Evolutionary conservation across 2,888 invertebrate genomes (phyloP).

Genomic region (Drosophila setosimentum): DNA sequence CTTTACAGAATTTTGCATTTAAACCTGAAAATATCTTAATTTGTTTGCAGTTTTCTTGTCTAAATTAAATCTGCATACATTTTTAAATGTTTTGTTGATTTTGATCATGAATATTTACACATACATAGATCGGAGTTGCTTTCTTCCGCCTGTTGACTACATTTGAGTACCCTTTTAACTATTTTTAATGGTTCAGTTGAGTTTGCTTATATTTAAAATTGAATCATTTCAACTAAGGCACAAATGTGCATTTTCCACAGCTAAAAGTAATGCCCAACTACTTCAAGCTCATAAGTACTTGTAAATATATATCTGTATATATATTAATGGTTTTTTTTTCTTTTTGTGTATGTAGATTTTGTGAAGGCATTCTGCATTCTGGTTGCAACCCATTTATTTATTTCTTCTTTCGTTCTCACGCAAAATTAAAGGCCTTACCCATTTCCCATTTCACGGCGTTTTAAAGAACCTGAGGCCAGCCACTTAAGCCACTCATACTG

Average conservation of each 20-base stretch:
- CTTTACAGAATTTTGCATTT: background rate
- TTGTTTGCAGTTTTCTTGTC: background rate
- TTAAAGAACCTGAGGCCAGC: conserved; percentile 38
- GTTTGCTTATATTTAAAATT: background rate
- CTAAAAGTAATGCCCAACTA: background rate
- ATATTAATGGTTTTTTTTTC: background rate
- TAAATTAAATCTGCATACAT: background rate
- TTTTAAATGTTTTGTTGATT: too few species aligned
- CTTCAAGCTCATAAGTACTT: conserved; percentile 6
- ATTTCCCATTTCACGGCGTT: conserved; percentile 54
- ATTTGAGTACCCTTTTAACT: background rate
- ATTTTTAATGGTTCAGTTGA: background rate
- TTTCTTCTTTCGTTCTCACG: conserved; percentile 35
- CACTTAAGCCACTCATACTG: conserved; percentile 49
- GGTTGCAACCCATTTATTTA: conserved; percentile 27
- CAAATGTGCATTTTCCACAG: conserved; percentile 1
- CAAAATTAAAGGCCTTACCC: conserved; percentile 51
- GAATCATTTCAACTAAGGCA: background rate
- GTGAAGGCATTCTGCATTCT: conserved; percentile 23
- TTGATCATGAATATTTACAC: too few species aligned
- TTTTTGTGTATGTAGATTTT: background rate
- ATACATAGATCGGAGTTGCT: background rate
- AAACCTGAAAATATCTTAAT: background rate
- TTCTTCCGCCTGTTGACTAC: background rate
- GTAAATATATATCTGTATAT: background rate